Conservation (phyloP, 2,797 vertebrate genomes). For the Capromys pilorides region DNA sequence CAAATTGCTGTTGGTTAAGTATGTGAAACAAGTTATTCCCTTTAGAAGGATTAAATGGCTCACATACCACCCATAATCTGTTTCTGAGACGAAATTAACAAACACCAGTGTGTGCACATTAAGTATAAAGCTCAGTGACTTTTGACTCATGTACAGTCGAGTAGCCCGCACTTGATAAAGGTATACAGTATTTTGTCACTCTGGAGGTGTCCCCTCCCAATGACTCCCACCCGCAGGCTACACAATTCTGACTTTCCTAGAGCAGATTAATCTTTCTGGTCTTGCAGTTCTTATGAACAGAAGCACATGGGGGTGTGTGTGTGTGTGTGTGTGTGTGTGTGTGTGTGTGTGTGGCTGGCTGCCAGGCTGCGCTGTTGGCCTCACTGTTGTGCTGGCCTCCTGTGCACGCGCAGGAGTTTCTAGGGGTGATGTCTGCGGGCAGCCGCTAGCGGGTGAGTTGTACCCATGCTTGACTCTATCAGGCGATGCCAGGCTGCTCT, state of each 20-base stretch:
- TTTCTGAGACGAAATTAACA: slow-evolving; percentile 42
- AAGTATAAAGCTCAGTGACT: background rate
- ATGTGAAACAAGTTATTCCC: slow-evolving; percentile 41
- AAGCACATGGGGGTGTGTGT: background rate
- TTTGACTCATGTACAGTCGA: background rate
- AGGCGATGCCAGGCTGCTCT: background rate
- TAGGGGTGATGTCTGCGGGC: background rate
- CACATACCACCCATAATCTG: background rate
- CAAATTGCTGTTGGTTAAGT: slow-evolving; percentile 44
- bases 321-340: no score
- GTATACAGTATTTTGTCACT: background rate
- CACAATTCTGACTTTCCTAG: background rate
- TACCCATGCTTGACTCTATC: background rate
- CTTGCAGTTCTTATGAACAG: background rate
- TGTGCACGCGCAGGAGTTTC: fast-evolving
- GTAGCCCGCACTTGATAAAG: background rate
- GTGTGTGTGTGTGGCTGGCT: no score
- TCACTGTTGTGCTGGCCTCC: background rate
- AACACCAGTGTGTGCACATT: background rate
- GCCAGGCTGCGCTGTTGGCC: background rate
- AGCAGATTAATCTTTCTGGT: background rate
- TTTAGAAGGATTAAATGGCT: slow-evolving; percentile 37
- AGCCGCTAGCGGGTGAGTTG: background rate
- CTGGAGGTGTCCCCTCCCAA: background rate
- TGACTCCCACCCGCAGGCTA: background rate